A percentile compares a stretch with the other conserved stretches of the same genome.
Conservation (phyloP, 2,797 vertebrate species). For the Macropus fuliginosus region DNA sequence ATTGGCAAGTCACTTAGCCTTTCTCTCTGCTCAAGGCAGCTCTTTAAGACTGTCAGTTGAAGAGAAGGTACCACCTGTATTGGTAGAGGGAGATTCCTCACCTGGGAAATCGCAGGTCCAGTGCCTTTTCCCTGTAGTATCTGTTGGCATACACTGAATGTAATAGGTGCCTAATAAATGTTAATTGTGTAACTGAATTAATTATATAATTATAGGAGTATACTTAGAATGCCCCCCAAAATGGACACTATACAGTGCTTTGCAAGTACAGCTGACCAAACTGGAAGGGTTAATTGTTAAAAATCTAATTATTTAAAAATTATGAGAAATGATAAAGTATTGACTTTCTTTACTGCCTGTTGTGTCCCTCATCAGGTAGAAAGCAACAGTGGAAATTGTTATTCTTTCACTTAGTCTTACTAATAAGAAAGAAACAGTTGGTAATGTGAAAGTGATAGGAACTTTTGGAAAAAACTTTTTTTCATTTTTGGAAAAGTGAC, state of each 20-base stretch:
- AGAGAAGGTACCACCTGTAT: neutral
- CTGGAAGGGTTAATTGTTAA: neutral
- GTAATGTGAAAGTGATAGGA: neutral
- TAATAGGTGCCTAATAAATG: neutral
- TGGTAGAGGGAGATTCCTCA: neutral
- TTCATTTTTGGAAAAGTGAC: neutral
- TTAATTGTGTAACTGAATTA: neutral
- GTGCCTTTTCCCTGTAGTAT: neutral
- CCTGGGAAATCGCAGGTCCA: neutral
- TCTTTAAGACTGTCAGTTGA: neutral
- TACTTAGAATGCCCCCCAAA: neutral
- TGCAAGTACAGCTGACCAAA: neutral
- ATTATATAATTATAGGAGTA: neutral
- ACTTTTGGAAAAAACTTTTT: neutral
- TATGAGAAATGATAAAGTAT: neutral
- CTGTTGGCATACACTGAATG: neutral
- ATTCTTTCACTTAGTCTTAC: neutral
- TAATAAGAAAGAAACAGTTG: neutral
- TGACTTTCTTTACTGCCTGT: neutral
- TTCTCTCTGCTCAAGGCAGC: neutral
- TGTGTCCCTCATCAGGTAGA: neutral
- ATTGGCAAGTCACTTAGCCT: neutral
- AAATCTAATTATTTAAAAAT: neutral
- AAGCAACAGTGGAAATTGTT: neutral
- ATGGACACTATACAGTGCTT: neutral